Evolutionary conservation across 2,888 invertebrate genomes (phyloP), one percentile per base, ranked within the genome.

Genomic region (Hymenopus coronatus): DNA sequence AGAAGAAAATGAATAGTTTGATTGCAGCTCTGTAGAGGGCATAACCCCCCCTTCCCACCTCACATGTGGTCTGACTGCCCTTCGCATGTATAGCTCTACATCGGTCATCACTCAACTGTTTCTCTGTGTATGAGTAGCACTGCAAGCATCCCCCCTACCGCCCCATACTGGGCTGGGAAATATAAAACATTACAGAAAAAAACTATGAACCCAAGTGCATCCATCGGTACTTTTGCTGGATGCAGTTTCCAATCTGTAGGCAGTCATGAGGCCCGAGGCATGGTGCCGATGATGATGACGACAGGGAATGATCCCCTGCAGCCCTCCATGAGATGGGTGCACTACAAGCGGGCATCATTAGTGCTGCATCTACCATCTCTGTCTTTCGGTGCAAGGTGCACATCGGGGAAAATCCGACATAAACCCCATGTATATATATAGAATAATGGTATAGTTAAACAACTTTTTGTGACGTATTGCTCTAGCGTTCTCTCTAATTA

Each of bases 1-100:
- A 81, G 27, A 81, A 86, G 28, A 81, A 70, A 86, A 81, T 86
- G 81, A 86, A 86, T 81, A 86, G 81, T 86, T 81, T 81, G 86
- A 86, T 86, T 86, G 86, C 28, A 81, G 28, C 20, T 25, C 85
- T 28, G 28, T 70, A 28, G n/a, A 12, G 46, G 54, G 15, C 70
- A 85, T 70, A 40, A 20, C 84, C 30, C 25, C 25, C n/a, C 28
- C 28, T 9, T 30, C 15, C 28, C 28, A 28, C 28, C 20, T 46
- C 46, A 85, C 85, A 70, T 70, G 54, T 70, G 54, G 54, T 70
- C 54, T 70, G 54, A 20, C 54, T 70, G 54, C 54, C 54, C 54
- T 70, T 70, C 54, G 20, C 54, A 20, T 70, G 54, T 70, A 70
- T 70, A 70, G 54, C 54, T 20, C 54, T 70, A 70, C 54, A 70